Base-by-base conservation (phyloP, 1,140 invertebrate species). In the Sinella curviseta region DNA sequence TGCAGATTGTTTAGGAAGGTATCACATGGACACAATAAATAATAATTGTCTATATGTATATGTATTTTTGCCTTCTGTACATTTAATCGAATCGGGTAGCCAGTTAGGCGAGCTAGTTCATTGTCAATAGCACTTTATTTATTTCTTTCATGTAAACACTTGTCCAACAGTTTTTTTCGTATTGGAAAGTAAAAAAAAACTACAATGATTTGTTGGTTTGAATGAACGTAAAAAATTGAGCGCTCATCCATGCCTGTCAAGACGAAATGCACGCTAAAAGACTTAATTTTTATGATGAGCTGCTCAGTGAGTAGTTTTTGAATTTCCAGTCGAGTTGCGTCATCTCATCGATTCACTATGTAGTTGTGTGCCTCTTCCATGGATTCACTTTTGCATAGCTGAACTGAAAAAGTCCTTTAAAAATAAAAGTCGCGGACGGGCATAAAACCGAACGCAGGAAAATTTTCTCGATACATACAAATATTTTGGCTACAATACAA, bases 121-220 rank as follows among this genome's bases (percentile, higher is more conserved):
- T 70, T 33, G 65, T 70, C 65, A 33, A 70, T 70, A 24, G 31
- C 65, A n/a, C n/a, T n/a, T n/a, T 30, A 70, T 30, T 70, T 70
- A 17, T 4, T 70, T 70, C 24, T 31, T 31, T 33, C 30, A 16
- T 70, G 65, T 65, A 65, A 70, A 70, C 31, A 33, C 65, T 70
- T 33, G 24, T 70, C 65, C 65, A 70, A 30, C 65, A 3, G n/a
- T 70, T 70, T 24, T 12, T 70, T 33, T 70, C 30, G 24, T 4
- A 70, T 48, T 20, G 39, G 28, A 2, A 33, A 70, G 31, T 12
- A 33, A 70, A 70, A 70, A 70, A 31, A 70, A 30, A 70, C 26
- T 8, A 70, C 24, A 24, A 70, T 70, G 65, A 70, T 70, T 70
- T 70, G 65, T 70, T 70, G 28, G 4, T 60, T 30, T 70, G 30